Conservation (phyloP, 2,113 vertebrate genomes). For the Alligator mississippiensis region DNA sequence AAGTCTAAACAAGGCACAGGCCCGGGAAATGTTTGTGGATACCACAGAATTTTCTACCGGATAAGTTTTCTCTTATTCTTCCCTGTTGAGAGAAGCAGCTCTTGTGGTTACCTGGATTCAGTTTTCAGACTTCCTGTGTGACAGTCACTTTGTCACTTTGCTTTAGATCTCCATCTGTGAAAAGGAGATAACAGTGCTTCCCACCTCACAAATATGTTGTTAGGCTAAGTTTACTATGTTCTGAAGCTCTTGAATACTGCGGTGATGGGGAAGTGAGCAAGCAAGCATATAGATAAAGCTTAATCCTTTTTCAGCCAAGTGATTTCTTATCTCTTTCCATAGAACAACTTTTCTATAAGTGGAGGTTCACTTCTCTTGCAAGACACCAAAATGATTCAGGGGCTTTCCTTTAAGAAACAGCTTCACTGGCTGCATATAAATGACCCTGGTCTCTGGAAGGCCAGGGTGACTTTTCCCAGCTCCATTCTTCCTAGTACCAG, state of each 20-base stretch:
- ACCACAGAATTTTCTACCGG: slow-evolving; percentile 31
- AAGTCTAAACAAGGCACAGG: background rate
- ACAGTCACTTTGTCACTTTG: background rate
- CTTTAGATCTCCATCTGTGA: background rate
- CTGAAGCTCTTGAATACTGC: background rate
- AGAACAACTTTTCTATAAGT: background rate
- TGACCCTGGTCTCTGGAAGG: no score
- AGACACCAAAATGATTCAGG: background rate
- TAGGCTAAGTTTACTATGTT: background rate
- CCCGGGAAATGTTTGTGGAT: slow-evolving; percentile 7
- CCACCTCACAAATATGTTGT: background rate
- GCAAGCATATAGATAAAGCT: background rate
- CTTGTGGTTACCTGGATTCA: background rate
- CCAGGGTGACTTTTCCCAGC: no score
- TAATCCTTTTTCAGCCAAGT: background rate
- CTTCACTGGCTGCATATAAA: background rate
- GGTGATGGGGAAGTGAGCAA: background rate
- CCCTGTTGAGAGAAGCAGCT: background rate
- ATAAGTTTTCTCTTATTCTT: background rate
- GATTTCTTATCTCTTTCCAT: background rate
- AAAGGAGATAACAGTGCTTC: background rate
- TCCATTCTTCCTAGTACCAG: no score
- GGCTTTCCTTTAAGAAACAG: background rate
- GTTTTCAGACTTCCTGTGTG: no score
- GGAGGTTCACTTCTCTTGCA: background rate